Percentiles rank a stretch among this genome's conserved stretches.
phyloP scores from a whole-genome alignment of 2,797 vertebrate genomes.

The Darevskia nairensis region DNA sequence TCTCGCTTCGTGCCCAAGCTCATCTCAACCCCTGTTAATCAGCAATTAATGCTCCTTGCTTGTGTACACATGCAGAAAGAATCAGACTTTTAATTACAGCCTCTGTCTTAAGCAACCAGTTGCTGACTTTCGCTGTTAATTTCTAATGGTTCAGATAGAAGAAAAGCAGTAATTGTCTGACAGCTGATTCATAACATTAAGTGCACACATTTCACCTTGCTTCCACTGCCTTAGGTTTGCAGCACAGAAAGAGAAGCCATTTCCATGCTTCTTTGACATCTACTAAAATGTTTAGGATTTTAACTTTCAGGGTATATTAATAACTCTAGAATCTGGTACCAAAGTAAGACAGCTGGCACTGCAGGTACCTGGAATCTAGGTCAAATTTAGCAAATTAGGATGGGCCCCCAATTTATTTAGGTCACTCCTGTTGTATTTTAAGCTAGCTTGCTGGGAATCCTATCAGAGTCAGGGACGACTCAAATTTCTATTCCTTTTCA shows the following conservation, averaged over 20 bases:
- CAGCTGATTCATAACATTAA: not conserved
- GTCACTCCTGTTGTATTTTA: not conserved
- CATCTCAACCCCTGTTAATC: constrained; percentile 30
- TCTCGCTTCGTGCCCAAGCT: constrained; percentile 19
- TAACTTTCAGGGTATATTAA: not conserved
- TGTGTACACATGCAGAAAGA: constrained; percentile 16
- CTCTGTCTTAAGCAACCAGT: constrained; percentile 7
- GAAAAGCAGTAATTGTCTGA: not conserved
- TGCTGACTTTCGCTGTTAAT: constrained; percentile 15
- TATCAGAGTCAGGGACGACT: not conserved
- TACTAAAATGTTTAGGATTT: not conserved
- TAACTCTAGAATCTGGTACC: not conserved
- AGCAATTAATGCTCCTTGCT: constrained; percentile 27
- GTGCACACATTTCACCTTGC: not conserved
- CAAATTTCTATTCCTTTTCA: fast-evolving
- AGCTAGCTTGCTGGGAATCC: not conserved
- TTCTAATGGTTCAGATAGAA: not conserved
- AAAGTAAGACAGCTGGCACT: not conserved
- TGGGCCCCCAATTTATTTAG: not conserved
- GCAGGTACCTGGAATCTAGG: not conserved
- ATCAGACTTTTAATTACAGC: constrained; percentile 28
- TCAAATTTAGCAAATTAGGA: constrained; percentile 2
- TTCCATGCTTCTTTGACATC: not conserved
- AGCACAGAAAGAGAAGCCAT: not conserved
- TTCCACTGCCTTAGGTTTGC: not conserved